Conservation (phyloP, 1,140 invertebrate species). For the Diploscapter pachys region DNA sequence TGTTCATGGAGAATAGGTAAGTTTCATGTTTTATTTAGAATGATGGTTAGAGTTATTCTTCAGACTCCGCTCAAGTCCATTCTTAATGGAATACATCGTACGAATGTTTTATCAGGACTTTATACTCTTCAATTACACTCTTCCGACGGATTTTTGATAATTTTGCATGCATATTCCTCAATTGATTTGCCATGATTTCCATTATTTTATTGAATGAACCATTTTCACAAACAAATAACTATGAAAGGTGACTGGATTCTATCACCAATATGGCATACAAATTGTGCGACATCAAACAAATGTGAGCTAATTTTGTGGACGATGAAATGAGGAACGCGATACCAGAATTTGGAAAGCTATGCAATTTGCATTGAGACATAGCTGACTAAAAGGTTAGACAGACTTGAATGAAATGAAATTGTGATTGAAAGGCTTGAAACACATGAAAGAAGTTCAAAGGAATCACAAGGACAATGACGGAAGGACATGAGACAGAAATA, state of each 20-base stretch:
- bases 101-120: constrained; percentile 45
- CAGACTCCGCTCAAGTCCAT: constrained; percentile 33
- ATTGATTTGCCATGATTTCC: too few species aligned
- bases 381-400: too few species aligned
- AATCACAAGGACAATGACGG: background rate
- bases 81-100: constrained; percentile 41
- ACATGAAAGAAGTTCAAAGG: constrained; percentile 6
- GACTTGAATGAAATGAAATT: too few species aligned
- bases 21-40: too few species aligned
- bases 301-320: too few species aligned
- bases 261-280: constrained; percentile 31
- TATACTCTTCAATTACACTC: constrained; percentile 35
- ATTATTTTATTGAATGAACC: too few species aligned
- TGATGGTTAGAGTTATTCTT: too few species aligned
- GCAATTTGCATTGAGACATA: too few species aligned
- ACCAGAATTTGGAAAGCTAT: too few species aligned
- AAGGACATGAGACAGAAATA: constrained; percentile 12
- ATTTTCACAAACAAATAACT: too few species aligned
- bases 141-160: constrained; percentile 12
- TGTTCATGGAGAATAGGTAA: constrained; percentile 31
- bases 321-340: too few species aligned
- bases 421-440: background rate
- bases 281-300: background rate
- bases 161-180: too few species aligned
- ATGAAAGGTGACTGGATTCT: background rate